Evolutionary conservation across 1,140 invertebrate genomes (phyloP), one percentile per base, ranked within the genome.

Genomic region (Scaptomyza montana): DNA sequence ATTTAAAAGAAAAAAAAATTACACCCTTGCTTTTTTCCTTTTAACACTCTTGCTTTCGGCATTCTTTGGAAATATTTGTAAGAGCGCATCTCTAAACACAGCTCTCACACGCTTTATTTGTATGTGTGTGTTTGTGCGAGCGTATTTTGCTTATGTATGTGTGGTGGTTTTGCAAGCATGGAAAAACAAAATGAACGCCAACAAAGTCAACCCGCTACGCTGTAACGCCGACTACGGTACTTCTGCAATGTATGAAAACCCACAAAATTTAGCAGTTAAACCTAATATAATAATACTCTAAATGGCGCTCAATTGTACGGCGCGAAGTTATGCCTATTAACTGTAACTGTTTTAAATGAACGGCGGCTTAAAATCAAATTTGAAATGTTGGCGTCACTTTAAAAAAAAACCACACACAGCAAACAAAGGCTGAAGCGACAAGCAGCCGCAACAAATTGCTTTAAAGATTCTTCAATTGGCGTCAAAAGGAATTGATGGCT

Each of bases 131-230:
- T 60, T 13, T 63, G 70, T 54, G 33, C 33, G 33, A 36, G 33
- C 33, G 33, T 36, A 33, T 36, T 9, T 10, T 9, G 8, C 33
- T 9, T 36, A 9, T 36, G 53, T 73, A 68, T 53, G 64, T 78
- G 82, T 82, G 78, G 84, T 89, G 76, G 82, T 86, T 82, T 86
- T 81, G 84, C 79, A 89, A 79, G 85, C 61, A 71, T 50, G 49
- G 60, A 82, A 89, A 80, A 89, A 89, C 85, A 89, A 89, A 89
- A 89, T 89, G 80, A 85, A 85, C 78, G 80, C 81, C 80, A 73
- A 65, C 62, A 76, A 65, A 72, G 61, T 50, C 63, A 69, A 41
- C 53, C 60, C 51, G 73, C 69, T 73, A 73, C 61, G 67, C 43
- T 70, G 65, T 59, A 80, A 89, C 84, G 79, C 76, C 63, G 68